These are phyloP conservation scores for Galerucella calmariensis DNA, from an alignment of 2,888 invertebrate genomes.

Conservation along the genomic window DNA sequence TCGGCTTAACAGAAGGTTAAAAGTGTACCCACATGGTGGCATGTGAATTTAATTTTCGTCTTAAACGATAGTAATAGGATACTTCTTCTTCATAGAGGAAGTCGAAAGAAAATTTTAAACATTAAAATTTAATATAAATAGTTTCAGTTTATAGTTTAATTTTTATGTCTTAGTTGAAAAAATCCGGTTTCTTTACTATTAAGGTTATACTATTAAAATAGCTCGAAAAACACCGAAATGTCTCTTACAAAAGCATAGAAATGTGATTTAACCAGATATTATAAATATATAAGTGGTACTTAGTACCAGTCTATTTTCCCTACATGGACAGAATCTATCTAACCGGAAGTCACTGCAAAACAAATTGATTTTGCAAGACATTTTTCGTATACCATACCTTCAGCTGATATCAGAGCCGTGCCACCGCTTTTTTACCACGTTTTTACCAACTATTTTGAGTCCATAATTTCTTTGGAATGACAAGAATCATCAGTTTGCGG, in stretches of 20 bases:
- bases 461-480: too few relatives aligned
- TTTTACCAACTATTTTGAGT: too few relatives aligned
- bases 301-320: constrained; percentile 56
- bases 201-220: constrained; percentile 41
- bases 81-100: constrained; percentile 1
- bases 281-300: constrained; percentile 54
- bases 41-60: background rate
- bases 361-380: constrained; percentile 39
- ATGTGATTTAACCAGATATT: constrained; percentile 54
- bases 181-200: constrained; percentile 29
- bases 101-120: background rate
- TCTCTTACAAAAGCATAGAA: constrained; percentile 39
- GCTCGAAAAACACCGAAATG: constrained; percentile 36
- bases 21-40: constrained; percentile 6
- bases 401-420: background rate
- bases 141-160: background rate
- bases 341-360: constrained; percentile 49
- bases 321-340: constrained; percentile 51
- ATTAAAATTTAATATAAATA: background rate
- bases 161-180: background rate
- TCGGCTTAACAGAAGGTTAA: background rate
- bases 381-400: background rate
- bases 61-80: background rate
- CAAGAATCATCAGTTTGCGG: too few relatives aligned
- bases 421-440: background rate